A percentile compares a stretch with the other conserved stretches of the same genome.
phyloP scores from a whole-genome alignment of 2,113 vertebrate genomes.

The Guaruba guarouba region DNA sequence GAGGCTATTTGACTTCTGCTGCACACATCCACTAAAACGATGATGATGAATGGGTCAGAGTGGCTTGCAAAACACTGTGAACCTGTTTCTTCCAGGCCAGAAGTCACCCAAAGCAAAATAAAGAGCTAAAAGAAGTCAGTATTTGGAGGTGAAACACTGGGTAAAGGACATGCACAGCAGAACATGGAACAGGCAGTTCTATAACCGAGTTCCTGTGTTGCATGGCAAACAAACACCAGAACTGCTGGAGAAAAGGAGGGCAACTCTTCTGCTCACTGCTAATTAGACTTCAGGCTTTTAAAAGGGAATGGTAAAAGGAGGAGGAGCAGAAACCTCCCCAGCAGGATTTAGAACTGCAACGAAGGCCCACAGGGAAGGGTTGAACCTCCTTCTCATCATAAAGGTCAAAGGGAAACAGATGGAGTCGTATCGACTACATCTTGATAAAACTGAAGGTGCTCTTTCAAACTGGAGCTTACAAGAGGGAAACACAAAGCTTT shows the following conservation, averaged over 20 bases:
- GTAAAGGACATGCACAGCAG: background rate
- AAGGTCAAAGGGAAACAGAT: conserved; percentile 19
- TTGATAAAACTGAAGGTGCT: background rate
- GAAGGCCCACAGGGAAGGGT: background rate
- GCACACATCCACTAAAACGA: background rate
- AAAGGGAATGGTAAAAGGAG: background rate
- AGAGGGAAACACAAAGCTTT: conserved; percentile 2
- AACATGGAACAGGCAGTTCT: background rate
- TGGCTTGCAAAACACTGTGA: background rate
- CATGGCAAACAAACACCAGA: background rate
- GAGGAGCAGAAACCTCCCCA: background rate
- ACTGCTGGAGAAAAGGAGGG: background rate
- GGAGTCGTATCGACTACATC: background rate
- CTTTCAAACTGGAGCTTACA: background rate
- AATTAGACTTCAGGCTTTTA: background rate
- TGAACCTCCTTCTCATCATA: background rate
- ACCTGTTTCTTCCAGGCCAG: background rate
- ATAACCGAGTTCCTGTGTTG: background rate
- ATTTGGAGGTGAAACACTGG: background rate
- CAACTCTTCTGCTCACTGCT: background rate
- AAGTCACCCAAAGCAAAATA: background rate
- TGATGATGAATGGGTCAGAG: background rate
- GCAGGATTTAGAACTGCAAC: background rate
- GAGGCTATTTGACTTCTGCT: conserved; percentile 39
- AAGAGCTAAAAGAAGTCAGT: background rate